Evolutionary conservation across 2,888 invertebrate species (phyloP).

Genomic region (Chrysolina haemoptera): DNA sequence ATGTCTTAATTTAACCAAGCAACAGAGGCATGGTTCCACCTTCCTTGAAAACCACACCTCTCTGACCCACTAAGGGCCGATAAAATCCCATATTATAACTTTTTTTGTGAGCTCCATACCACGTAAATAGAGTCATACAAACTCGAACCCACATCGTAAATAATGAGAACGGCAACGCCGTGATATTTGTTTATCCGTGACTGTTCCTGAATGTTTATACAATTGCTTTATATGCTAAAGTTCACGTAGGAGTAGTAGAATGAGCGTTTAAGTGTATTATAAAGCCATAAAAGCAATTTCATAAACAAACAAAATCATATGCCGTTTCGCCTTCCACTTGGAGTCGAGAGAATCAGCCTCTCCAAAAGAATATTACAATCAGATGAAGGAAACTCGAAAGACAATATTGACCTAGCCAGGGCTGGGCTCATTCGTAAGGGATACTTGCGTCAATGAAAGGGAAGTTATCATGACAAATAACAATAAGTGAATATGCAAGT

Average conservation of each 20-base stretch:
- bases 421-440: not conserved
- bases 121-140: conserved; percentile 2
- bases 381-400: conserved; percentile 31
- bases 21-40: not conserved
- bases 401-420: conserved; percentile 35
- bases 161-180: conserved; percentile 1
- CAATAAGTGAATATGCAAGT: no score
- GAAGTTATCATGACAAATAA: no score
- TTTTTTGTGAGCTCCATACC: not conserved
- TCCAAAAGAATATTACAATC: conserved; percentile 32
- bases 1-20: not conserved
- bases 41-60: not conserved
- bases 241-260: conserved; percentile 19
- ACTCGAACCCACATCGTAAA: conserved; percentile 14
- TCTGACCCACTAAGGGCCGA: not conserved
- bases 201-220: conserved; percentile 22
- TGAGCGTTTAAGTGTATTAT: conserved; percentile 26
- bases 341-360: conserved; percentile 12
- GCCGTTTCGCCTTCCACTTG: conserved; percentile 31
- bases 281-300: conserved; percentile 40
- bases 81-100: not conserved
- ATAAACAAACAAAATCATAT: conserved; percentile 36
- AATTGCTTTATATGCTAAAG: conserved; percentile 28
- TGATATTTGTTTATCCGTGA: conserved; percentile 21
- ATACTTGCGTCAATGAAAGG: not conserved